Evolutionary conservation across 2,797 vertebrate genomes (phyloP).

Genomic region (Trematomus bernacchii): DNA sequence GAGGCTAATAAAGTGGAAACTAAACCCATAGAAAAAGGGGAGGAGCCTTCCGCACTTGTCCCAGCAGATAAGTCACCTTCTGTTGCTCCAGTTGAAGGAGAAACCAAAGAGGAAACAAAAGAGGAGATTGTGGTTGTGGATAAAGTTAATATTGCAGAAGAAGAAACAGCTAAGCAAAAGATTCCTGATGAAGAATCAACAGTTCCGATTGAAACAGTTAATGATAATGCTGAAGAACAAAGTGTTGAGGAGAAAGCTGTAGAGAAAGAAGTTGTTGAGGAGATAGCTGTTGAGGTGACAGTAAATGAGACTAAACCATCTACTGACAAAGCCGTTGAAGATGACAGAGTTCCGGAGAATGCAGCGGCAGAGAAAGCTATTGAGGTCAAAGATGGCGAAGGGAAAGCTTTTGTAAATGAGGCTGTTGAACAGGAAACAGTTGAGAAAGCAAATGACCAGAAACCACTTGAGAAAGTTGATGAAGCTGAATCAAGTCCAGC

Average conservation of each 20-base stretch:
- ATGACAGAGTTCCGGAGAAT: slow-evolving; percentile 25
- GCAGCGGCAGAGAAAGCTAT: slow-evolving; percentile 8
- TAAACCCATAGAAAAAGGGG: slow-evolving; percentile 28
- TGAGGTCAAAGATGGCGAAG: slow-evolving; percentile 47
- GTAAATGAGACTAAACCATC: slow-evolving; percentile 32
- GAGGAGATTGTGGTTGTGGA: slow-evolving; percentile 14
- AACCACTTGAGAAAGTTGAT: slow-evolving; percentile 31
- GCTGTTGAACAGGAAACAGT: slow-evolving; percentile 25
- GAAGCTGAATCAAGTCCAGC: slow-evolving; percentile 33
- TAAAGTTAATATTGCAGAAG: slow-evolving; percentile 1
- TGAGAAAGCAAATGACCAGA: slow-evolving; percentile 48
- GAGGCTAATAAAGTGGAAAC: slow-evolving; percentile 22
- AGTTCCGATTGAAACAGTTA: slow-evolving; percentile 33
- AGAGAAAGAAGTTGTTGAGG: slow-evolving; percentile 14
- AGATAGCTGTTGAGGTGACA: slow-evolving; percentile 9
- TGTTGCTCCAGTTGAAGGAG: slow-evolving; percentile 27
- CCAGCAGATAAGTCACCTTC: background rate
- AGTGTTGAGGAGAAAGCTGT: background rate
- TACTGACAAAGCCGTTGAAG: slow-evolving; percentile 39
- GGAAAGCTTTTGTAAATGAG: slow-evolving; percentile 34
- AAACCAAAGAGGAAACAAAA: slow-evolving; percentile 34
- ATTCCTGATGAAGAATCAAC: slow-evolving; percentile 27
- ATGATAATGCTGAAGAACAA: slow-evolving; percentile 14
- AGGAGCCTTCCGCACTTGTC: background rate
- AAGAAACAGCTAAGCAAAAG: slow-evolving; percentile 11